These are phyloP conservation scores for Drosophila phalerata DNA, from an alignment of 2,888 invertebrate species.

Conservation along the genomic window DNA sequence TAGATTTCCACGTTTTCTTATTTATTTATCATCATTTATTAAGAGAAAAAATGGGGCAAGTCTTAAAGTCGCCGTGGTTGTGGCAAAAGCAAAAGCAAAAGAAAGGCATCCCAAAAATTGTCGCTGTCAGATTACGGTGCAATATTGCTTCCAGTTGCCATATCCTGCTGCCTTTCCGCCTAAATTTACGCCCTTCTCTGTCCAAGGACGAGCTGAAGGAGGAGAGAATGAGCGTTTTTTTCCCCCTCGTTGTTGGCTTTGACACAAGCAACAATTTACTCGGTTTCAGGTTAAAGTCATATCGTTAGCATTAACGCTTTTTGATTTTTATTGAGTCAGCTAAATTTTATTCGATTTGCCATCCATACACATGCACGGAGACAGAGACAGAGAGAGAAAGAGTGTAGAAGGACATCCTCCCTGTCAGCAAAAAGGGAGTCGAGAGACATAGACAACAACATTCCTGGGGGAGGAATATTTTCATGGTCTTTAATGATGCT, in stretches of 20 bases:
- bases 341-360: slow-evolving; percentile 84
- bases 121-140: slow-evolving; percentile 79
- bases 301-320: slow-evolving; percentile 85
- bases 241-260: slow-evolving; percentile 64
- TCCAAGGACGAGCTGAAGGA: slow-evolving; percentile 1
- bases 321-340: slow-evolving; percentile 86
- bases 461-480: slow-evolving; percentile 78
- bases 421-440: slow-evolving; percentile 31
- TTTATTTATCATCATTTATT: slow-evolving; percentile 79
- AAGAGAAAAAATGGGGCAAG: slow-evolving; percentile 36
- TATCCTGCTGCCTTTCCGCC: slow-evolving; percentile 77
- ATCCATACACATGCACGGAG: slow-evolving; percentile 52
- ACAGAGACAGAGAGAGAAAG: slow-evolving; percentile 19
- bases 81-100: slow-evolving; percentile 36
- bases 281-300: slow-evolving; percentile 84
- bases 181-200: slow-evolving; percentile 39
- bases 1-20: slow-evolving; percentile 62
- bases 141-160: slow-evolving; percentile 80
- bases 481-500: slow-evolving; percentile 75
- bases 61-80: slow-evolving; percentile 32
- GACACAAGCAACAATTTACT: slow-evolving; percentile 80
- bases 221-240: background rate
- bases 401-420: slow-evolving; percentile 55
- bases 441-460: slow-evolving; percentile 52
- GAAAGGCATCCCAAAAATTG: slow-evolving; percentile 65